Evolutionary conservation across 2,113 vertebrate species (phyloP), one percentile per base, ranked within the genome.

Genomic region (Montifringilla adamsi): DNA sequence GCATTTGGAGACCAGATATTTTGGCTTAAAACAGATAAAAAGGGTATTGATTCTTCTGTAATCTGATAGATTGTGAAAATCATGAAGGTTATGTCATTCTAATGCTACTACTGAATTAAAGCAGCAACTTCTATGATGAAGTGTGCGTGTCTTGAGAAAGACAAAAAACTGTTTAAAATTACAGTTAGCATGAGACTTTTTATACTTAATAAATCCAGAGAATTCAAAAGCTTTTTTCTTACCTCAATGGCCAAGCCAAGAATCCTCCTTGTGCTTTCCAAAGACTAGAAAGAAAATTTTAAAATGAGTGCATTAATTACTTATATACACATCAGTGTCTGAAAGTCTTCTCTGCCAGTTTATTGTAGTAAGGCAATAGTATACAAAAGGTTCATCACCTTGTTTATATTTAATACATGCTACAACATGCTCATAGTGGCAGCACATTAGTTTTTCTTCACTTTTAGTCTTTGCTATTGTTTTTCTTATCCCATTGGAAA

Each of bases 201-300:
- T 62, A n/a, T 33, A 78, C 13, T 56, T 44, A 68, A 30, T 28
- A 87, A 52, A 30, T 15, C 16, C 35, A 80, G 7, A 15, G n/a
- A 89, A 73, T 28, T 81, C 3, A 62, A 82, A 89, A 93, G 23
- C 17, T 73, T 60, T 93, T 93, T 93, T 27, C 98, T 99, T 98
- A 99, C 99, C 99, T 99, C 99, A 91, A 99, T 98, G 41, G 99
- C 98, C 98, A 99, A 84, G 94, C 98, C 98, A 87, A 99, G 98
- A 98, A 99, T 99, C 97, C 99, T 98, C 76, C 99, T 98, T 70
- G 99, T 99, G 96, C 99, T 99, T 97, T 99, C 99, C 98, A 99
- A 98, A 63, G 99, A 99, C 99, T 99, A 97, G 37, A 85, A 88
- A 83, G 49, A 94, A 60, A 89, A 92, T 89, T 89, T 93, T 52